Conservation (phyloP, 2,888 invertebrate genomes). For the Helobdella robusta region DNA sequence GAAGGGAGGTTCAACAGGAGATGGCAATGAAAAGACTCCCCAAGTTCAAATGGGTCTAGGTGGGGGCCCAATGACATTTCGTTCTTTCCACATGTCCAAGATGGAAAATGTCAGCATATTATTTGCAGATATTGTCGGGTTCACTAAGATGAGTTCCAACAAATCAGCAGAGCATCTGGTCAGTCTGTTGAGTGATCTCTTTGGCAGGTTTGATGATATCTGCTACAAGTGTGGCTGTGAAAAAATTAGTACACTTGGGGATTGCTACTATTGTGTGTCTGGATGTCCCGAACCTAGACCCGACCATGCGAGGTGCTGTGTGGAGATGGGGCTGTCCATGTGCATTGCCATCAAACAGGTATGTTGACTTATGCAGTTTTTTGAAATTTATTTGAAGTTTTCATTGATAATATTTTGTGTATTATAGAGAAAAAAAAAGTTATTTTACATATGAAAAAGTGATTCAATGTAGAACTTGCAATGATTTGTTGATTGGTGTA, state of each 20-base stretch:
- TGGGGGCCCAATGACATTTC: conserved; percentile 54
- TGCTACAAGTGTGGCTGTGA: conserved; percentile 79
- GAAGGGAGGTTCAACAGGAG: background rate
- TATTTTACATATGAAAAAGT: no score
- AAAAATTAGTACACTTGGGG: conserved; percentile 89
- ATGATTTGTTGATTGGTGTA: no score
- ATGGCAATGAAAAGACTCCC: background rate
- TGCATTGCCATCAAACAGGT: conserved; percentile 67
- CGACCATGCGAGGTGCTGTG: conserved; percentile 88
- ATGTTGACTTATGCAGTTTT: conserved; percentile 29
- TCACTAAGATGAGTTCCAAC: conserved; percentile 90
- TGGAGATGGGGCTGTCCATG: conserved; percentile 93
- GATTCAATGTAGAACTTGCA: no score
- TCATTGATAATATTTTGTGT: no score
- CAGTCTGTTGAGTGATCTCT: conserved; percentile 84
- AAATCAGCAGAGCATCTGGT: conserved; percentile 92
- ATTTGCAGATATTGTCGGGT: conserved; percentile 94
- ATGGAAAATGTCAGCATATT: conserved; percentile 92
- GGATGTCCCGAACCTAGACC: conserved; percentile 84
- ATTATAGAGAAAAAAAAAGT: no score
- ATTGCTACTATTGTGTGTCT: conserved; percentile 75
- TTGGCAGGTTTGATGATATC: conserved; percentile 84
- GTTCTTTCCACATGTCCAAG: conserved; percentile 91
- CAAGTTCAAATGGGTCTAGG: background rate
- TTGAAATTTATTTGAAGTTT: no score